Evolutionary conservation across 1,140 invertebrate genomes (phyloP).

Genomic region (Lepidurus apus): DNA sequence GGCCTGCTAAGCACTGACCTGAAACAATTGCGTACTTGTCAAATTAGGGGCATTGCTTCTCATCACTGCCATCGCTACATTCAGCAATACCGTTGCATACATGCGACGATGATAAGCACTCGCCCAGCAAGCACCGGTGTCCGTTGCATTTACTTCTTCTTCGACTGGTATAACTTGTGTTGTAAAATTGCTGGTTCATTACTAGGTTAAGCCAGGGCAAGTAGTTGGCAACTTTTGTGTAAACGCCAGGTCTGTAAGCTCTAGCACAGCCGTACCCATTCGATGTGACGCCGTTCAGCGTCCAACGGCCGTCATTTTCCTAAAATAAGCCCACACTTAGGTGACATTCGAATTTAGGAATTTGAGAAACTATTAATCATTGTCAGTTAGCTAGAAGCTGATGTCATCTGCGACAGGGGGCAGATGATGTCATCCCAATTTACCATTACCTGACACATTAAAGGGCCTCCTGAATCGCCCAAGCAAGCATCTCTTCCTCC

Average conservation of each 20-base stretch:
- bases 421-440: conserved; percentile 13
- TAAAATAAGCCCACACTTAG: conserved; percentile 35
- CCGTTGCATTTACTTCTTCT: conserved; percentile 51
- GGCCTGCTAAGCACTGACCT: neutral
- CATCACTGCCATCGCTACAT: conserved; percentile 47
- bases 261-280: conserved; percentile 83
- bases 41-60: conserved; percentile 38
- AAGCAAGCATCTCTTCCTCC: conserved; percentile 73
- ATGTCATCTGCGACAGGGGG: neutral
- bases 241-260: conserved; percentile 75
- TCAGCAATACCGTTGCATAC: conserved; percentile 70
- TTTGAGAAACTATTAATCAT: neutral
- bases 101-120: conserved; percentile 62
- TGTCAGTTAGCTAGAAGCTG: neutral
- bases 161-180: conserved; percentile 30
- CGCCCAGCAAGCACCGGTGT: conserved; percentile 65
- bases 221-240: conserved; percentile 76
- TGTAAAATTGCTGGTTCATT: conserved; percentile 33
- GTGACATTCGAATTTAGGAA: conserved; percentile 26
- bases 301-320: conserved; percentile 55
- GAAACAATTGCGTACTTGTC: neutral
- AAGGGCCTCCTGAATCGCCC: conserved; percentile 81
- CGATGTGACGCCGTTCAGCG: conserved; percentile 67
- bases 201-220: conserved; percentile 61
- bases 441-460: conserved; percentile 57